Evolutionary conservation across 1,140 invertebrate species (phyloP), one percentile per base, ranked within the genome.

Genomic region (Drosophila rhopaloa): DNA sequence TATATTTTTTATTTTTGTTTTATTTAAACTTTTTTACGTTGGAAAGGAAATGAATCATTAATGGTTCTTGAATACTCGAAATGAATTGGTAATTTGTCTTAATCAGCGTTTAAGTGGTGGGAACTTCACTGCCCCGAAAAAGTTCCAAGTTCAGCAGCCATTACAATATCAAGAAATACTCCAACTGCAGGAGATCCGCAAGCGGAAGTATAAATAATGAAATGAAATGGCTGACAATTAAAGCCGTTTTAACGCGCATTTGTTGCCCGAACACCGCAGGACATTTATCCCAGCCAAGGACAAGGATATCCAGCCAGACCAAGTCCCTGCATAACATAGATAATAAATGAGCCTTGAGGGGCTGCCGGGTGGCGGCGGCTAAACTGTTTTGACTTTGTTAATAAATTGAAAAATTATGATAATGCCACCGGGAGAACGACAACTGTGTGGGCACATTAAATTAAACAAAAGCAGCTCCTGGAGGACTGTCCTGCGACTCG

Each of bases 391-490:
- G 84, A 88, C 84, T 88, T 88, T 88, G 84, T 88, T 88, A 88
- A 88, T 88, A 88, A 88, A 88, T 88, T 90, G 84, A 84, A 88
- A 84, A 88, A 89, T 88, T 88, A 88, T 88, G 84, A 89, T 88
- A 88, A 88, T 88, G 80, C 73, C 65, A 56, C n/a, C 47, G 41
- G 40, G 29, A 67, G 35, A 70, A 58, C 58, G 68, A 65, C 60
- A 54, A 76, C 62, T 84, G 76, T 83, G 81, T 80, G 81, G 81
- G 81, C 73, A 71, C 80, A 86, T 65, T 88, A 88, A 88, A 86
- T 85, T 85, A 79, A 89, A 79, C 66, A 76, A 62, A 71, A 83
- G 47, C 63, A 68, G 67, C 44, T 78, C 51, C 53, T 59, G 16
- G 38, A 71, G 76, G 16, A 50, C 53, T 48, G 74, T 73, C 70